phyloP scores from a whole-genome alignment of 2,797 vertebrate species.

The Cottoperca gobio region DNA sequence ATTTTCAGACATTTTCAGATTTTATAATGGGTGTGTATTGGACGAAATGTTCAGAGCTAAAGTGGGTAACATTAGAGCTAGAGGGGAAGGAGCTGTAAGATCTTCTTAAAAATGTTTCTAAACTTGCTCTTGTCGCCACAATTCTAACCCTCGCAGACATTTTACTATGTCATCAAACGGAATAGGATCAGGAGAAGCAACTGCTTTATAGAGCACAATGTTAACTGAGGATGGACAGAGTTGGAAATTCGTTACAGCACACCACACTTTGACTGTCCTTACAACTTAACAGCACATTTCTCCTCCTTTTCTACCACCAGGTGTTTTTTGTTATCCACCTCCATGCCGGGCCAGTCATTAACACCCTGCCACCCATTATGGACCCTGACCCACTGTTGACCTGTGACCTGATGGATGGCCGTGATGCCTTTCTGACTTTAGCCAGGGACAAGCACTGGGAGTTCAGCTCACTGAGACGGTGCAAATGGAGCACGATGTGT shows the following conservation, averaged over 20 bases:
- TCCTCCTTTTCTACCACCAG: constrained; percentile 73
- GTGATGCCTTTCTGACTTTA: constrained; percentile 96
- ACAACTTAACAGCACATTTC: neutral
- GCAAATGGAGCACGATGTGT: constrained; percentile 99
- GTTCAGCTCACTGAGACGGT: constrained; percentile 95
- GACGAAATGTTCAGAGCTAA: no score
- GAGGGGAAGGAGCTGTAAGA: no score
- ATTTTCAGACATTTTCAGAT: no score
- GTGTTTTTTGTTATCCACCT: constrained; percentile 99
- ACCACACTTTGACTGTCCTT: neutral
- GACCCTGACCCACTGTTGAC: constrained; percentile 95
- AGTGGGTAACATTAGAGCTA: no score
- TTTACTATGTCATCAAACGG: no score
- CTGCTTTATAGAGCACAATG: no score
- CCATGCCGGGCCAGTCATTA: constrained; percentile 93
- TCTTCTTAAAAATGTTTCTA: no score
- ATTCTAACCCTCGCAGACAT: no score
- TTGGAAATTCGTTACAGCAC: neutral
- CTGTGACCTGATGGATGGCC: constrained; percentile 98
- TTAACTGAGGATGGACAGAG: neutral
- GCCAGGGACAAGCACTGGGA: constrained; percentile 99
- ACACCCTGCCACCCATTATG: constrained; percentile 95
- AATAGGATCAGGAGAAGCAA: no score
- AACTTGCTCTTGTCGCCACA: no score
- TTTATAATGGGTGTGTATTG: no score